Evolutionary conservation across 2,888 invertebrate species (phyloP).

Genomic region (Scrobipalpa atriplicella): DNA sequence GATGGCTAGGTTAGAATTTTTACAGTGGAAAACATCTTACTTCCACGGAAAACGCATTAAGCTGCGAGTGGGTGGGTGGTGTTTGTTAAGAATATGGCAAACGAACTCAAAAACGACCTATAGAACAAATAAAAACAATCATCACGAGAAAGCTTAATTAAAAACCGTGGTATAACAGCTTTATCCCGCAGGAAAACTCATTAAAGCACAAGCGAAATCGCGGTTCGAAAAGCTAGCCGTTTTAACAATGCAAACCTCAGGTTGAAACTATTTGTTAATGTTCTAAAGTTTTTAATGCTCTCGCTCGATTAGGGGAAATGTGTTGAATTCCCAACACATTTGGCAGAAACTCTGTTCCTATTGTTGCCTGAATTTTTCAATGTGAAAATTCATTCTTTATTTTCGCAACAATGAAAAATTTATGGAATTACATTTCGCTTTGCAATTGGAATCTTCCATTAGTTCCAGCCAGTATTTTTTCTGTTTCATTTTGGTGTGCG

Average conservation of each 20-base stretch:
- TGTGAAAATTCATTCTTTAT: slow-evolving; percentile 14
- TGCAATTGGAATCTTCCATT: slow-evolving; percentile 15
- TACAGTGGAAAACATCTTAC: no score
- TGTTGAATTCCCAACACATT: slow-evolving; percentile 22
- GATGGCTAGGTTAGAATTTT: no score
- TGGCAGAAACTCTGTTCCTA: slow-evolving; percentile 12
- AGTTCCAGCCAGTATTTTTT: slow-evolving; percentile 1
- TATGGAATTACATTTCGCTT: slow-evolving; percentile 18
- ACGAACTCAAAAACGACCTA: no score
- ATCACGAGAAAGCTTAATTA: no score
- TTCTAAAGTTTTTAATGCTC: slow-evolving; percentile 18
- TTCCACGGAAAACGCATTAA: no score
- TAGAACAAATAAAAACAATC: no score
- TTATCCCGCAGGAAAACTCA: no score
- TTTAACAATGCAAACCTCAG: neutral
- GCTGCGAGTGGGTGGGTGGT: no score
- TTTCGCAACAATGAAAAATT: slow-evolving; percentile 22
- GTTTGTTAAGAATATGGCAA: no score
- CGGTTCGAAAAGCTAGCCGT: no score
- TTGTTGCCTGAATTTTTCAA: slow-evolving; percentile 18
- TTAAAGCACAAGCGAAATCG: no score
- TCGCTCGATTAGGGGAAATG: slow-evolving; percentile 9
- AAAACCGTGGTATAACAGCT: no score
- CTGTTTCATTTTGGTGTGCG: neutral
- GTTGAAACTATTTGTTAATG: slow-evolving; percentile 9